Evolutionary conservation across 2,113 vertebrate species (phyloP).

Genomic region (Ochotona curzoniae): DNA sequence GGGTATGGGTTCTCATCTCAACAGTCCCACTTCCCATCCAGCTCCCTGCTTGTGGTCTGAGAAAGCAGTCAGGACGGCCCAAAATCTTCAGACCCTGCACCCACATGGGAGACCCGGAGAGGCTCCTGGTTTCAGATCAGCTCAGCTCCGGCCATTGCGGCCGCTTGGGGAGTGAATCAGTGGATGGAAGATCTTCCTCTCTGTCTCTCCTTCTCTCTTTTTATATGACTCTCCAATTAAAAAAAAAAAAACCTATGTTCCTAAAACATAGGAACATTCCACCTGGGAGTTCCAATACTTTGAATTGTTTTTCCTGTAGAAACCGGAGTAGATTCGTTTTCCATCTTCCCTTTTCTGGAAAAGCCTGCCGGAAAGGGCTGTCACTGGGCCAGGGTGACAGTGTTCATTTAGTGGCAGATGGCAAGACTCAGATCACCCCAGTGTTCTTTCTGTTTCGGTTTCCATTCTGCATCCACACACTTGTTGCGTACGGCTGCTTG

Average conservation of each 20-base stretch:
- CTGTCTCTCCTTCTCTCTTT: no score
- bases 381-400: background rate
- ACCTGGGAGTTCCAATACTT: background rate
- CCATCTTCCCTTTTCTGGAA: background rate
- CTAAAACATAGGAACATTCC: background rate
- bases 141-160: no score
- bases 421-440: background rate
- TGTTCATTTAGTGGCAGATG: background rate
- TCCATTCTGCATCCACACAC: background rate
- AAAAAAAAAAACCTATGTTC: background rate
- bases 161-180: no score
- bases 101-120: no score
- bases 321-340: constrained; percentile 8
- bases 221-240: no score
- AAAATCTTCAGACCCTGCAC: no score
- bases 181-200: no score
- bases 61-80: no score
- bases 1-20: no score
- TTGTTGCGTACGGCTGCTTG: background rate
- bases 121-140: no score
- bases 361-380: background rate
- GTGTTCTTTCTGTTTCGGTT: constrained; percentile 27
- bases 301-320: constrained; percentile 44
- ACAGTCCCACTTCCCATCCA: no score
- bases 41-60: no score